A percentile compares a stretch with the other conserved stretches of the same genome.
These are phyloP conservation scores for Phrynosoma blainvillii DNA, from an alignment of 2,113 vertebrate species.

Conservation along the genomic window DNA sequence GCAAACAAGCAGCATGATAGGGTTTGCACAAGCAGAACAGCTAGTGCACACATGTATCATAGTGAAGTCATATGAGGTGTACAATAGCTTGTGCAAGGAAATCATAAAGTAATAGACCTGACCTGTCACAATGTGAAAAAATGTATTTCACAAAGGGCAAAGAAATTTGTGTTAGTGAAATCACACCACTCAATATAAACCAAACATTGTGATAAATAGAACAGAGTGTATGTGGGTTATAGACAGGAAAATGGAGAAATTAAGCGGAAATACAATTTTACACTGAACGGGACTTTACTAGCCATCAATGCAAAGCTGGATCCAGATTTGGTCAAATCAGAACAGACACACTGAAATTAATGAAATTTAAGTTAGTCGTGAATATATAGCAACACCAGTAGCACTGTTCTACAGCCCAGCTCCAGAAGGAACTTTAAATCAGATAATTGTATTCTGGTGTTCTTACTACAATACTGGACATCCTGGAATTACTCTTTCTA, in stretches of 20 bases:
- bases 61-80: neutral
- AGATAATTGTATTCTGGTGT: neutral
- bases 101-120: neutral
- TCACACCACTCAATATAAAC: neutral
- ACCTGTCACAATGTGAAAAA: neutral
- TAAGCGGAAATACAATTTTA: neutral
- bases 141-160: neutral
- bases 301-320: too few species aligned
- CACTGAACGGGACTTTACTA: neutral
- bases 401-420: neutral
- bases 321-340: too few species aligned
- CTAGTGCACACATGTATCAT: neutral
- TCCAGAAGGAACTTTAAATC: neutral
- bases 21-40: neutral
- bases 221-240: neutral
- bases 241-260: neutral
- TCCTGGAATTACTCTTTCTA: slow-evolving; percentile 3
- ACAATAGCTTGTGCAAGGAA: neutral
- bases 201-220: neutral
- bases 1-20: too few species aligned
- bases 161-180: neutral
- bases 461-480: neutral
- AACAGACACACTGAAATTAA: neutral
- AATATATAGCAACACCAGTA: neutral
- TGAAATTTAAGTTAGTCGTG: neutral